Percentiles rank a stretch among this genome's conserved stretches.
Conservation (phyloP, 2,888 invertebrate genomes). For the Metalampra italica region DNA sequence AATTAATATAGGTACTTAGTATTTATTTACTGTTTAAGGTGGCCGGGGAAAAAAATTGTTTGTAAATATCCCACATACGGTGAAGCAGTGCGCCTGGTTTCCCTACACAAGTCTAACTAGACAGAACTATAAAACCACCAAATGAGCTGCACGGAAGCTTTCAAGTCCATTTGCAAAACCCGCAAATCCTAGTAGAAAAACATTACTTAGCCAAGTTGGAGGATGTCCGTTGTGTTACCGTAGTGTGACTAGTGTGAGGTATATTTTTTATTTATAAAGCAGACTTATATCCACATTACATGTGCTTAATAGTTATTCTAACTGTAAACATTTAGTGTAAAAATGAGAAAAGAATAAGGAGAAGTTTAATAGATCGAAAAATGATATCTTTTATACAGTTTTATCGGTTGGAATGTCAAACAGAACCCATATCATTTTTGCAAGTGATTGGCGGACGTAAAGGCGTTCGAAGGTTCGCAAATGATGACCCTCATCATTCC, state of each 20-base stretch:
- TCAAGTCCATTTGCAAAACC: conserved; percentile 41
- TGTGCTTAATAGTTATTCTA: not conserved
- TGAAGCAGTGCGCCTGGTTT: too few relatives aligned
- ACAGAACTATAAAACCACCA: conserved; percentile 11
- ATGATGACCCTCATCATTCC: conserved; percentile 44
- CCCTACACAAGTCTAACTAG: too few relatives aligned
- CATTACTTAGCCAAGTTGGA: conserved; percentile 19
- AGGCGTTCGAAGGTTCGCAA: conserved; percentile 34
- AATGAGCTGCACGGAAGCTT: conserved; percentile 48
- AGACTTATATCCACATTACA: not conserved
- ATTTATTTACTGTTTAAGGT: too few relatives aligned
- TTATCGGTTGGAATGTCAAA: conserved; percentile 17
- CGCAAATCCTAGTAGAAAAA: conserved; percentile 45
- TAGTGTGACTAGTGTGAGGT: conserved; percentile 16
- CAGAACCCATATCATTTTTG: conserved; percentile 45
- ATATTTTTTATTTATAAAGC: conserved; percentile 17
- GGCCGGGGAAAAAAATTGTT: too few relatives aligned
- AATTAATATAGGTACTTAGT: too few relatives aligned
- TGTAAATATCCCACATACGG: too few relatives aligned
- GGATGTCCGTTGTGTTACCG: conserved; percentile 16
- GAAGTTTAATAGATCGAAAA: not conserved
- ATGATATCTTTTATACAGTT: conserved; percentile 4
- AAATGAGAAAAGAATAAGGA: too few relatives aligned
- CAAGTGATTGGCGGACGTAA: conserved; percentile 35
- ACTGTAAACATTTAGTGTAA: too few relatives aligned